phyloP scores from a whole-genome alignment of 1,140 invertebrate species.

The Oscheius sp. region DNA sequence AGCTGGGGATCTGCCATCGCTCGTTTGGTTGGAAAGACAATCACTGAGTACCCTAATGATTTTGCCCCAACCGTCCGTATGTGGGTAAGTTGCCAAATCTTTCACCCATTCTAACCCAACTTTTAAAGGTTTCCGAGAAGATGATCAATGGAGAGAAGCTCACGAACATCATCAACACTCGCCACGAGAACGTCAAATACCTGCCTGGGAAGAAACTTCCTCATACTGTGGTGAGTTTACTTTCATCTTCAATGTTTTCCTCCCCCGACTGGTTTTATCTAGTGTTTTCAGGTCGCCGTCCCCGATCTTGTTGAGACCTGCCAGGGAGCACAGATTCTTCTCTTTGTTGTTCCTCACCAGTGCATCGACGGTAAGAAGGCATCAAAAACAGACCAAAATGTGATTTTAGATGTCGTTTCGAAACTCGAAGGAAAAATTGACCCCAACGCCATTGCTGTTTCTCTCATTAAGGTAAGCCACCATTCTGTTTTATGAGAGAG shows the following conservation, averaged over 20 bases:
- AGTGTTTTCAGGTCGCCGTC: constrained; percentile 74
- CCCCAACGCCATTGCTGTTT: constrained; percentile 69
- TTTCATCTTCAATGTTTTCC: constrained; percentile 1
- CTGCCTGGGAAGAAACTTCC: constrained; percentile 88
- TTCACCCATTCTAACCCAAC: neutral
- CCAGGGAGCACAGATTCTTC: constrained; percentile 86
- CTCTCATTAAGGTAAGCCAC: constrained; percentile 81
- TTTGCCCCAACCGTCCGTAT: constrained; percentile 87
- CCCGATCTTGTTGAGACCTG: constrained; percentile 86
- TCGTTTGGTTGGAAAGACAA: constrained; percentile 92
- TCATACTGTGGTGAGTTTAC: constrained; percentile 63
- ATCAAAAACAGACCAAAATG: neutral
- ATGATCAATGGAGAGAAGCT: constrained; percentile 88
- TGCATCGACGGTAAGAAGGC: constrained; percentile 61
- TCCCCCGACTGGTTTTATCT: neutral
- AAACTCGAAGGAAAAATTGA: constrained; percentile 19
- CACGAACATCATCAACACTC: constrained; percentile 95
- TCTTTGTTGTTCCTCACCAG: constrained; percentile 97
- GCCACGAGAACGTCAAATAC: constrained; percentile 98
- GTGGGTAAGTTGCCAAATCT: constrained; percentile 67
- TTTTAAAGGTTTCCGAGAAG: constrained; percentile 81
- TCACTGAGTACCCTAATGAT: constrained; percentile 70
- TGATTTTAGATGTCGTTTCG: constrained; percentile 61
- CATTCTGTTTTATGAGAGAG: neutral
- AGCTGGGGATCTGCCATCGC: constrained; percentile 92